Conservation (phyloP, 2,888 invertebrate species). For the Pammene fasciana region DNA sequence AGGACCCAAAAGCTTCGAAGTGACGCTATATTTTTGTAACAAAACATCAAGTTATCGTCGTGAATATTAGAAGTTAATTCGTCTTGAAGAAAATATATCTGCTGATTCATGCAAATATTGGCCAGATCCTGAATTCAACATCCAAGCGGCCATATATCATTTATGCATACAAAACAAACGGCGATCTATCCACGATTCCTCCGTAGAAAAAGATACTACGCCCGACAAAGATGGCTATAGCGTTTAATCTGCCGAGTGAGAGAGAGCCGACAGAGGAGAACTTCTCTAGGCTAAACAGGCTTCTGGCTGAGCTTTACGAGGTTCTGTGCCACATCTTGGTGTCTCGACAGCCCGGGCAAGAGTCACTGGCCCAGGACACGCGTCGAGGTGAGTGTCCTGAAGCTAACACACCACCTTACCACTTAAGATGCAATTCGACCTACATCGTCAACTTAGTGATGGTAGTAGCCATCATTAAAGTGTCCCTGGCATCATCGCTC, state of each 20-base stretch:
- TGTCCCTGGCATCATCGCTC: slow-evolving; percentile 79
- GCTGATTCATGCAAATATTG: slow-evolving; percentile 24
- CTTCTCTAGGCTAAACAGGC: slow-evolving; percentile 83
- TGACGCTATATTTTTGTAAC: slow-evolving; percentile 10
- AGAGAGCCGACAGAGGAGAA: slow-evolving; percentile 82
- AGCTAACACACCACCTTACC: slow-evolving; percentile 80
- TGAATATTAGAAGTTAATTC: not conserved
- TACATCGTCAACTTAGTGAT: slow-evolving; percentile 82
- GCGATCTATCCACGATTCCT: slow-evolving; percentile 75
- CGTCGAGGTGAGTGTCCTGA: slow-evolving; percentile 82
- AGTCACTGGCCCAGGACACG: slow-evolving; percentile 66
- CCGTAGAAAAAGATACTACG: slow-evolving; percentile 71
- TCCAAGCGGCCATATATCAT: slow-evolving; percentile 63
- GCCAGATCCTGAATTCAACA: slow-evolving; percentile 49
- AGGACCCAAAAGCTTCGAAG: not conserved
- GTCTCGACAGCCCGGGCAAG: slow-evolving; percentile 78
- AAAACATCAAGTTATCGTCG: not conserved
- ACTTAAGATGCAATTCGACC: slow-evolving; percentile 84
- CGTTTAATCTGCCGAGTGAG: slow-evolving; percentile 82
- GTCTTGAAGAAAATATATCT: slow-evolving; percentile 18
- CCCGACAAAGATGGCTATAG: slow-evolving; percentile 83
- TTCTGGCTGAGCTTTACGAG: slow-evolving; percentile 82
- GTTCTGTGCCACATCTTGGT: slow-evolving; percentile 83
- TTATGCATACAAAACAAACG: slow-evolving; percentile 79
- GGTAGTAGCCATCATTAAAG: slow-evolving; percentile 81